Evolutionary conservation across 2,797 vertebrate genomes (phyloP), one percentile per base, ranked within the genome.

Genomic region (Zenarchopterus dispar): DNA sequence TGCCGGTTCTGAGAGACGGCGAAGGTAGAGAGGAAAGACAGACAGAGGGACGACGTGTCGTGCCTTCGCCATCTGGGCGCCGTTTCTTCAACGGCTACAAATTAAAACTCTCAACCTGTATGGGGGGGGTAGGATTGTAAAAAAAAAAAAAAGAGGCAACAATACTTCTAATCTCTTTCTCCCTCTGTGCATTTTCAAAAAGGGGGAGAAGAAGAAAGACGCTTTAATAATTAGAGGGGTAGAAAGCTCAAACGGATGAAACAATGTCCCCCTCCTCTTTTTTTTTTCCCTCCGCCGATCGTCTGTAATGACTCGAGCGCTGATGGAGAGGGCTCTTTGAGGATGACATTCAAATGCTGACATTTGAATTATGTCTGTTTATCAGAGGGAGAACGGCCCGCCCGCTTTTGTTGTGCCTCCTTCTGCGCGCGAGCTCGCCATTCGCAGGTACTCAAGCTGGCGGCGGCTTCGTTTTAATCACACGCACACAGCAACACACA

Each of bases 51-150:
- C 57, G 85, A 82, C 63, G 77, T 84, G 85, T 79, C 46, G 68
- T 19, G 67, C 67, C 75, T n/a, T 81, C 66, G 91, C 97, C 96
- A 99, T 97, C 97, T 98, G 97, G 94, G 95, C 95, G 91, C 93
- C 91, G 94, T 94, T 86, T 96, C 94, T 94, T 95, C 94, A 92
- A 92, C 93, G 95, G 75, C 70, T 65, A 73, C 95, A 97, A 97
- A 97, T 98, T 97, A 98, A 97, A 99, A 98, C 94, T 95, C 95
- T 95, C 95, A 96, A 97, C 97, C 96, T 97, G 96, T 96, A 96
- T 94, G 59, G 73, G 45, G 62, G 33, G 56, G 6, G 63, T 64
- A 49, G 87, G 95, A 96, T 96, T 95, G 96, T 95, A 95, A 97
- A 39, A 39, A 28, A 28, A 28, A 28, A 28, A 28, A 28, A 96